Percentiles rank a stretch among this genome's conserved stretches.
These are phyloP conservation scores for Temnothorax rugatulus DNA, from an alignment of 2,888 invertebrate species.

Conservation along the genomic window DNA sequence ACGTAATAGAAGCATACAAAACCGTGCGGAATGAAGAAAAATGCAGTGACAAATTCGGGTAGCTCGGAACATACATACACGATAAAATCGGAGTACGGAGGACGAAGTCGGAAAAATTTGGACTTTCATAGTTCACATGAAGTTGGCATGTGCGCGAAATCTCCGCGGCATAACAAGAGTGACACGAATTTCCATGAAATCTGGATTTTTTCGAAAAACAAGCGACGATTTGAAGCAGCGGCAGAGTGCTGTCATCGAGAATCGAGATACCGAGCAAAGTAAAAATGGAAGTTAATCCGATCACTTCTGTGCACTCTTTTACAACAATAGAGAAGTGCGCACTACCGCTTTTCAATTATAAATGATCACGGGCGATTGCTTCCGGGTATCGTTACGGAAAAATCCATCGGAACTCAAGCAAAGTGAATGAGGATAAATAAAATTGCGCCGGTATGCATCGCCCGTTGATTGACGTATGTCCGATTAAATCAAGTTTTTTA, in stretches of 20 bases:
- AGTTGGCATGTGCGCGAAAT: slow-evolving; percentile 45
- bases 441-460: not conserved
- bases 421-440: slow-evolving; percentile 28
- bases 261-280: slow-evolving; percentile 30
- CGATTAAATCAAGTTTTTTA: not conserved
- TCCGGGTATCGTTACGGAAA: slow-evolving; percentile 28
- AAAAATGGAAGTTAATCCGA: slow-evolving; percentile 48
- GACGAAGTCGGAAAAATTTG: slow-evolving; percentile 45
- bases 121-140: slow-evolving; percentile 40
- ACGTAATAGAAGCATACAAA: slow-evolving; percentile 27
- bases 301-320: slow-evolving; percentile 34
- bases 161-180: slow-evolving; percentile 39
- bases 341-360: slow-evolving; percentile 34
- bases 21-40: slow-evolving; percentile 22
- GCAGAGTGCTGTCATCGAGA: slow-evolving; percentile 47
- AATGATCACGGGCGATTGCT: slow-evolving; percentile 35
- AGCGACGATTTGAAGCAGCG: slow-evolving; percentile 42
- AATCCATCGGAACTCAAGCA: slow-evolving; percentile 18
- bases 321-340: slow-evolving; percentile 26
- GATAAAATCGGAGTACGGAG: slow-evolving; percentile 33
- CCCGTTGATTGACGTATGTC: slow-evolving; percentile 8
- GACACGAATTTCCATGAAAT: slow-evolving; percentile 50
- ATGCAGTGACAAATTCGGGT: slow-evolving; percentile 30
- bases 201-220: slow-evolving; percentile 49
- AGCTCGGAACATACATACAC: not conserved